These are phyloP conservation scores for Delichon dasypus DNA, from an alignment of 2,797 vertebrate genomes.

Conservation along the genomic window DNA sequence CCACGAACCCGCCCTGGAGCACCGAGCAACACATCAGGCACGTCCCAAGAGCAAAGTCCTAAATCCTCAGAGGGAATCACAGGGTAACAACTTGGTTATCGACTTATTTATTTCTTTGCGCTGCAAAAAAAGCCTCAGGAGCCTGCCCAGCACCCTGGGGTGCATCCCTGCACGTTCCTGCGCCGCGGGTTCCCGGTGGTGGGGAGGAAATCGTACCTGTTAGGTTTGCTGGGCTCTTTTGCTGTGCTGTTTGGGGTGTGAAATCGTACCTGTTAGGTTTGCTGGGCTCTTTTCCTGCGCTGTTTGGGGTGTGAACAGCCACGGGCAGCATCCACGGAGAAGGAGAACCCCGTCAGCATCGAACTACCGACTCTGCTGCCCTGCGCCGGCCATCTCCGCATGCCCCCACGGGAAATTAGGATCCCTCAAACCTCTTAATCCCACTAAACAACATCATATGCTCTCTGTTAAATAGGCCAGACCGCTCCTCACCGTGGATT, in stretches of 20 bases:
- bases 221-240: background rate
- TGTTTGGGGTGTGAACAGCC: background rate
- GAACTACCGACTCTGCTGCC: background rate
- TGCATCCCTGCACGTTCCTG: rapidly evolving
- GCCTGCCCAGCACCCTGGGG: background rate
- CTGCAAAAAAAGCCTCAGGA: background rate
- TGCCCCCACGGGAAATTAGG: background rate
- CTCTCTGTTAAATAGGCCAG: conserved; percentile 21
- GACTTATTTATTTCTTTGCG: background rate
- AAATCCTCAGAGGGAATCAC: background rate
- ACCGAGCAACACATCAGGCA: rapidly evolving
- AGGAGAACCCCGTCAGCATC: background rate
- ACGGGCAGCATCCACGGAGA: background rate
- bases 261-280: background rate
- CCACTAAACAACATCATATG: background rate
- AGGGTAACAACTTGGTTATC: rapidly evolving
- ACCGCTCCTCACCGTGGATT: background rate
- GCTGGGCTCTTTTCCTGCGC: background rate
- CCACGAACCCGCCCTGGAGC: background rate
- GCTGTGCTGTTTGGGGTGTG: background rate
- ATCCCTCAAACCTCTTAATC: conserved; percentile 1
- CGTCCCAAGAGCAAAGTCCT: background rate
- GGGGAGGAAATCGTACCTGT: background rate
- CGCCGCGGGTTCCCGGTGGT: rapidly evolving
- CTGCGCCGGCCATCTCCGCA: rapidly evolving